A percentile compares a stretch with the other conserved stretches of the same genome.
phyloP scores from a whole-genome alignment of 2,797 vertebrate species.

The Molossus molossus region DNA sequence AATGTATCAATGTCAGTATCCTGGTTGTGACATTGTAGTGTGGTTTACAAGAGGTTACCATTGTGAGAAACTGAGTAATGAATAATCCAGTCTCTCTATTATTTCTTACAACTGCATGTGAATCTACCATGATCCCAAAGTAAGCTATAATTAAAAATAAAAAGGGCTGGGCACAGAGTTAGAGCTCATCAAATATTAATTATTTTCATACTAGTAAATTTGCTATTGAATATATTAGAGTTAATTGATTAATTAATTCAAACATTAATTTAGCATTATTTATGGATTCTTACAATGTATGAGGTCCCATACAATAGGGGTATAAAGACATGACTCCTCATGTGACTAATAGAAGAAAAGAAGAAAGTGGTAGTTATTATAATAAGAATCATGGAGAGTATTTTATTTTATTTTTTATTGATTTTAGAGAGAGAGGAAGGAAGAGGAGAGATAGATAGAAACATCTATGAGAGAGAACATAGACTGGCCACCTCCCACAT shows the following conservation, averaged over 20 bases:
- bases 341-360: background rate
- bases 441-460: no score
- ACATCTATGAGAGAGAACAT: no score
- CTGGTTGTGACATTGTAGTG: background rate
- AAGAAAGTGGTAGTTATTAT: background rate
- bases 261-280: slow-evolving; percentile 17
- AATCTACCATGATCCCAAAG: background rate
- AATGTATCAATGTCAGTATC: background rate
- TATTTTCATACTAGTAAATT: slow-evolving; percentile 28
- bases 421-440: no score
- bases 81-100: background rate
- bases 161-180: background rate
- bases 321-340: background rate
- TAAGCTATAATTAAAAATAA: slow-evolving; percentile 21
- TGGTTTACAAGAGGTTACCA: background rate
- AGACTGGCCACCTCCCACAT: no score
- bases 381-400: background rate
- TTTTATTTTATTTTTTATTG: no score
- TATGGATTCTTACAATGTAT: background rate
- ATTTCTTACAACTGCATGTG: background rate
- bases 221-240: background rate
- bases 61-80: background rate
- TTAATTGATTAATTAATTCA: slow-evolving; percentile 37
- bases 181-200: background rate
- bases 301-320: background rate